phyloP scores from a whole-genome alignment of 2,888 invertebrate genomes.

The Stramonita haemastoma region DNA sequence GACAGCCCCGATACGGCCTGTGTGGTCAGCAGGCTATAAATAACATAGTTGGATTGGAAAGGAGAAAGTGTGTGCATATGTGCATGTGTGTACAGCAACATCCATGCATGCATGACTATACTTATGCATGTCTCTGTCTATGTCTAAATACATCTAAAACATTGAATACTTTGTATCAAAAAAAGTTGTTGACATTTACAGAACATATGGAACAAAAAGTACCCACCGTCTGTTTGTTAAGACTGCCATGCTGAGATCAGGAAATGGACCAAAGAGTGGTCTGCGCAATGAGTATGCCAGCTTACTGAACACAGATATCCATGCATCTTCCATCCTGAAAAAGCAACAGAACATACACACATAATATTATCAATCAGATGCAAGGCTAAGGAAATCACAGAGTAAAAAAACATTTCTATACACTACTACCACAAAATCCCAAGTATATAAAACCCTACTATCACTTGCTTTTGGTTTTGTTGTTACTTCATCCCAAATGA shows the following conservation, averaged over 20 bases:
- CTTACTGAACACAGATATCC: slow-evolving; percentile 59
- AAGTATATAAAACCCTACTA: no score
- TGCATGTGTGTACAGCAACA: background rate
- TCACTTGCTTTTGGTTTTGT: no score
- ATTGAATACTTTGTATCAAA: no score
- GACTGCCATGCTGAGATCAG: slow-evolving; percentile 78
- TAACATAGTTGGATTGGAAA: no score
- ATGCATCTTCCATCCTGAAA: slow-evolving; percentile 56
- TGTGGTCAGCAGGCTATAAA: no score
- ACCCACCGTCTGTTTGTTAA: slow-evolving; percentile 83
- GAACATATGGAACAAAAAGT: background rate
- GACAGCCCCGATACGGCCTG: no score
- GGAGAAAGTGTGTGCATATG: background rate
- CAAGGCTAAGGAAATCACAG: no score
- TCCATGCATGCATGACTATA: background rate
- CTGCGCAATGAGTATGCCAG: slow-evolving; percentile 62
- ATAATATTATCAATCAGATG: no score
- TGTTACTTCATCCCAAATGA: no score
- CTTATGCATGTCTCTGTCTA: background rate
- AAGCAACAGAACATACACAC: background rate
- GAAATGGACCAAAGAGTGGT: slow-evolving; percentile 62
- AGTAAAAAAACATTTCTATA: no score
- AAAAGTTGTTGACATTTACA: background rate
- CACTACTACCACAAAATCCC: no score
- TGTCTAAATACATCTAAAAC: background rate